Percentiles rank a stretch among this genome's conserved stretches.
Conservation (phyloP, 2,113 vertebrate genomes). For the Cheilinus undulatus region DNA sequence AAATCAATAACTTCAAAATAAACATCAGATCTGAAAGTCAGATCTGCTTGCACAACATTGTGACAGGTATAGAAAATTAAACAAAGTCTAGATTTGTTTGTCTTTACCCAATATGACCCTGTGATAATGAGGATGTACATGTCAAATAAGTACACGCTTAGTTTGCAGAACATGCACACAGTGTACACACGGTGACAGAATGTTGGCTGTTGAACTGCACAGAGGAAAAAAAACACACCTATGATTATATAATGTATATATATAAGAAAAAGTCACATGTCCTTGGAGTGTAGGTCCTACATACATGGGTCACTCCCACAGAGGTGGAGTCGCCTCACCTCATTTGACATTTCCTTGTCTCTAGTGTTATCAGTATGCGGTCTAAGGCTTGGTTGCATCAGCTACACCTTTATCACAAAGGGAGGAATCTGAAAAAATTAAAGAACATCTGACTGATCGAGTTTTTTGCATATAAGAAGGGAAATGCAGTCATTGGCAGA, state of each 20-base stretch:
- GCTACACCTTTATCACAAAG: background rate
- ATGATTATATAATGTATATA: background rate
- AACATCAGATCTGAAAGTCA: slow-evolving; percentile 10
- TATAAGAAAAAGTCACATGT: background rate
- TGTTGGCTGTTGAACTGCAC: background rate
- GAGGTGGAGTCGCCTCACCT: background rate
- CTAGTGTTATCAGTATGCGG: too few species aligned
- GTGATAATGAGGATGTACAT: background rate
- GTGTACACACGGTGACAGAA: background rate
- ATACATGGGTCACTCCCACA: background rate
- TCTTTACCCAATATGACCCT: slow-evolving; percentile 2
- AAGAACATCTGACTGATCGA: background rate
- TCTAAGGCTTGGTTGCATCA: background rate
- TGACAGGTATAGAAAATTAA: background rate
- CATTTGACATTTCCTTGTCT: background rate
- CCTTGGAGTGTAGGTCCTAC: background rate
- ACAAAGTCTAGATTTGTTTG: slow-evolving; percentile 17
- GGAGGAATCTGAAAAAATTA: background rate
- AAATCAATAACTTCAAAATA: slow-evolving; percentile 34
- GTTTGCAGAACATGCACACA: background rate
- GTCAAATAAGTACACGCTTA: background rate
- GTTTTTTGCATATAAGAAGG: too few species aligned
- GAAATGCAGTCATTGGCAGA: too few species aligned
- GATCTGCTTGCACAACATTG: slow-evolving; percentile 1
- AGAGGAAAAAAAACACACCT: background rate